phyloP scores from a whole-genome alignment of 2,797 vertebrate genomes.

The Clarias pachynema region DNA sequence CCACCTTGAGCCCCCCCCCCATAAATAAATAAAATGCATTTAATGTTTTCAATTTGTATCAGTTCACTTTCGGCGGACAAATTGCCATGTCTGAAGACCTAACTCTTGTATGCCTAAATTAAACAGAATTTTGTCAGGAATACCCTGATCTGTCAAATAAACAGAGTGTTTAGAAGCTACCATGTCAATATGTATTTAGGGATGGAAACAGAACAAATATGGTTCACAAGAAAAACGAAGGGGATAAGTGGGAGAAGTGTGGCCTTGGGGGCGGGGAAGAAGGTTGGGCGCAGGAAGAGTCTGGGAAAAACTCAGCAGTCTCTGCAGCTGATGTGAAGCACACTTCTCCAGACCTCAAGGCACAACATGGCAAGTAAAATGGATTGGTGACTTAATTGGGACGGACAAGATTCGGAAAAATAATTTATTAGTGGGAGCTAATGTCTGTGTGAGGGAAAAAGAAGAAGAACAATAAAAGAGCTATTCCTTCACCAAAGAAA shows the following conservation, averaged over 20 bases:
- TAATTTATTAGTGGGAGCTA: conserved; percentile 33
- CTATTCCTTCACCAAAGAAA: background rate
- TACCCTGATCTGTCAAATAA: background rate
- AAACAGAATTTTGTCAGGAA: background rate
- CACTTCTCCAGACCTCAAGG: conserved; percentile 39
- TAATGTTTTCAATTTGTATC: background rate
- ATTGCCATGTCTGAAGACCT: background rate
- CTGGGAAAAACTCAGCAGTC: conserved; percentile 39
- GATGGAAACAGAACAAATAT: conserved; percentile 12
- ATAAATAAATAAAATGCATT: background rate
- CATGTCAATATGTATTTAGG: conserved; percentile 1
- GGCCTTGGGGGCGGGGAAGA: conserved; percentile 10
- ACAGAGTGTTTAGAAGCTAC: background rate
- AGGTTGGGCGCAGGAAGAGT: background rate
- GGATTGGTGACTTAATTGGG: conserved; percentile 29
- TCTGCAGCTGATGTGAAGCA: conserved; percentile 49
- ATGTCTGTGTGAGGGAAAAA: background rate
- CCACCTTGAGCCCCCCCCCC: background rate
- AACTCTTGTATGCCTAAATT: background rate
- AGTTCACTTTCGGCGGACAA: background rate
- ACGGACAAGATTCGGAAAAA: conserved; percentile 48
- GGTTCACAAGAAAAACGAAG: background rate
- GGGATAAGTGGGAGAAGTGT: conserved; percentile 12
- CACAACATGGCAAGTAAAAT: conserved; percentile 47
- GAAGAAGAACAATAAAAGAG: background rate